phyloP scores from a whole-genome alignment of 2,888 invertebrate species.

The Dugesia japonica region DNA sequence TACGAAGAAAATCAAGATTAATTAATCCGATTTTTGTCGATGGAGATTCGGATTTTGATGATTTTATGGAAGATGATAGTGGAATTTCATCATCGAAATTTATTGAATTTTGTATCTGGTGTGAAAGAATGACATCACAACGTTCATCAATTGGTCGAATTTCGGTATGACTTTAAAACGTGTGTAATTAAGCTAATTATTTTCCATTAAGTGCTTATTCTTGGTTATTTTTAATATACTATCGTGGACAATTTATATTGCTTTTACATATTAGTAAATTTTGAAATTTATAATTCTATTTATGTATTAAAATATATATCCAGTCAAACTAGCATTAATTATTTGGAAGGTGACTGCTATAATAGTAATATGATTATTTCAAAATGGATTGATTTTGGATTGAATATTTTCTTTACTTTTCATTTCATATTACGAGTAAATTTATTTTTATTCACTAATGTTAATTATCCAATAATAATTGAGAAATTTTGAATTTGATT shows the following conservation, averaged over 20 bases:
- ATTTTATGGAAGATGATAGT: not conserved
- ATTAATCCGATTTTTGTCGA: not conserved
- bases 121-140: not conserved
- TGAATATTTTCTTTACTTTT: slow-evolving; percentile 2
- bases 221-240: not conserved
- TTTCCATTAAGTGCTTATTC: not conserved
- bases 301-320: not conserved
- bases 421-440: not conserved
- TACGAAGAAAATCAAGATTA: not conserved
- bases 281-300: not conserved
- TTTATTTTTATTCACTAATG: too few relatives aligned
- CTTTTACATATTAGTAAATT: not conserved
- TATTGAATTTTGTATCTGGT: not conserved
- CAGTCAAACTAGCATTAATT: not conserved
- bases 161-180: not conserved
- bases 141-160: not conserved
- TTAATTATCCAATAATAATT: too few relatives aligned
- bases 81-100: not conserved
- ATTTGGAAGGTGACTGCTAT: not conserved
- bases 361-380: not conserved
- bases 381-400: not conserved
- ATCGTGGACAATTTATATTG: not conserved
- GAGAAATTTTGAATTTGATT: too few relatives aligned
- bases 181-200: too few relatives aligned
- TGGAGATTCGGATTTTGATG: not conserved